Evolutionary conservation across 2,888 invertebrate genomes (phyloP), one percentile per base, ranked within the genome.

Genomic region (Notodonta dromedarius): DNA sequence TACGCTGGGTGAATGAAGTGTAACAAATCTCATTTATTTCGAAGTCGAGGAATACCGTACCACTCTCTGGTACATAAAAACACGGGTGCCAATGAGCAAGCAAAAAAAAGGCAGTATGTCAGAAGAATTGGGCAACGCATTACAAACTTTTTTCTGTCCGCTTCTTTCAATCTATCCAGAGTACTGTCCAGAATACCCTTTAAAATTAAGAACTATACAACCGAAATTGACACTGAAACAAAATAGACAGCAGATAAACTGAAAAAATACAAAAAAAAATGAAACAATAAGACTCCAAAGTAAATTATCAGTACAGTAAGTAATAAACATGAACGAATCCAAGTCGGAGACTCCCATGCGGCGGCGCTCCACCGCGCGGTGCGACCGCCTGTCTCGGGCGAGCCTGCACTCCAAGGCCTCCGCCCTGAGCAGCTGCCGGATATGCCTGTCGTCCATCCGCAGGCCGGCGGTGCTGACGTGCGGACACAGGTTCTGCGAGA

Each of bases 401-500:
- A 80, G 75, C 52, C 57, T 82, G 16, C 61, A 56, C 11, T 61
- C 64, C 5, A 78, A 70, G 16, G 78, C 79, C 0, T 76, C 74
- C 7, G 65, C 69, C 2, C 32, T 69, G 6, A 84, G 80, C 57
- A 83, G 80, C 50, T 91, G 91, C 65, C 77, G 86, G 53, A 91
- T 91, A 59, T 91, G 91, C 59, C 65, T 91, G 40, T 88, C 88
- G 0, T 68, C 75, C 5, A 78, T 88, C 9, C 66, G 78, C 16
- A 75, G 83, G 24, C 86, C 88, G 0, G 85, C 85, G 2, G 67
- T 68, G 0, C 69, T 90, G 46, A 79, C 81, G 2, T 91, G 90
- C 67, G 89, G 89, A 1, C 91, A 91, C 68, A 79, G 75, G 57
- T 91, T 89, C 67, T 91, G 91, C 60, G 84, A 86, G 66, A 69